These are phyloP conservation scores for Cryptus viduatorius DNA, from an alignment of 2,888 invertebrate species.

Conservation along the genomic window DNA sequence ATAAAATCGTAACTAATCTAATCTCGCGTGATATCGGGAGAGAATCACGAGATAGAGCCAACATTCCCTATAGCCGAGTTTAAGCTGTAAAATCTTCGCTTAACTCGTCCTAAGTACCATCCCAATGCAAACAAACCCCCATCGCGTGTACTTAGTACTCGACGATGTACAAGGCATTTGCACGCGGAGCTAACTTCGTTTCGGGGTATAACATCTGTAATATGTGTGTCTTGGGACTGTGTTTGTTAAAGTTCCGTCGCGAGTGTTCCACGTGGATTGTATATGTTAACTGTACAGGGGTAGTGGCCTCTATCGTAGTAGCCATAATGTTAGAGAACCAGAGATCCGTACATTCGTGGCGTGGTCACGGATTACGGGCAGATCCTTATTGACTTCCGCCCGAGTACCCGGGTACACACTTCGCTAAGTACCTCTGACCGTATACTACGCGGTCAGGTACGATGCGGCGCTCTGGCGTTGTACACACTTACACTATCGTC, in stretches of 20 bases:
- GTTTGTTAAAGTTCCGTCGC: slow-evolving; percentile 46
- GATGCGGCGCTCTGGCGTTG: slow-evolving; percentile 26
- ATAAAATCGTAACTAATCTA: background rate
- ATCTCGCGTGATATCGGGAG: background rate
- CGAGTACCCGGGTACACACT: slow-evolving; percentile 65
- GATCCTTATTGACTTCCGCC: slow-evolving; percentile 70
- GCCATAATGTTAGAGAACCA: background rate
- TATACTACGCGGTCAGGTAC: slow-evolving; percentile 43
- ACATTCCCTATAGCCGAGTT: slow-evolving; percentile 1
- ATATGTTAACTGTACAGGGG: background rate
- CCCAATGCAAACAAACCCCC: slow-evolving; percentile 16
- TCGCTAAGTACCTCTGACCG: slow-evolving; percentile 62
- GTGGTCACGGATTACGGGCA: slow-evolving; percentile 67
- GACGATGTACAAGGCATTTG: slow-evolving; percentile 44
- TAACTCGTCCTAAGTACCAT: slow-evolving; percentile 29
- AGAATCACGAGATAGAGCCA: background rate
- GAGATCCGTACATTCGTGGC: slow-evolving; percentile 63
- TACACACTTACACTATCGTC: slow-evolving; percentile 44
- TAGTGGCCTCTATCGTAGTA: background rate
- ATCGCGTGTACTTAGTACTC: slow-evolving; percentile 36
- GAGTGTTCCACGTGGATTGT: slow-evolving; percentile 16
- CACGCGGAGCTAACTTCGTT: slow-evolving; percentile 46
- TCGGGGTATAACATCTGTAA: slow-evolving; percentile 52
- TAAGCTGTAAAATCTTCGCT: slow-evolving; percentile 15
- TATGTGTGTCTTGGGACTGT: slow-evolving; percentile 36